Evolutionary conservation across 2,113 vertebrate species (phyloP).

Genomic region (Neotragus moschatus): DNA sequence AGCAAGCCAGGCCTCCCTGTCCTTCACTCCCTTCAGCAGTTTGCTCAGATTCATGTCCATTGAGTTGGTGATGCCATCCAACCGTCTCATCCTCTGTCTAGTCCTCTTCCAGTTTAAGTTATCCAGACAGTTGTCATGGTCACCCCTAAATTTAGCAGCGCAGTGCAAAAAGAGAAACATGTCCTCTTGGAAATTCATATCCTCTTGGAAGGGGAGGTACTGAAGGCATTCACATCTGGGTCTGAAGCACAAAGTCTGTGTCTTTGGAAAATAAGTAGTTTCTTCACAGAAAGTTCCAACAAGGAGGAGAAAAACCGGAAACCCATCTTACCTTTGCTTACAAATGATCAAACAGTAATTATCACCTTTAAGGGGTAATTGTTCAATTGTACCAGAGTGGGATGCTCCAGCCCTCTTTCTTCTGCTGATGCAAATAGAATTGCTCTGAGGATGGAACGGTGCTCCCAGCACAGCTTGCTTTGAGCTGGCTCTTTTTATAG

Average conservation of each 20-base stretch:
- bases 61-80: background rate
- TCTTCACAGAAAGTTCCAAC: slow-evolving; percentile 32
- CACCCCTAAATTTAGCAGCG: background rate
- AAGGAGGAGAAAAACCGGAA: slow-evolving; percentile 17
- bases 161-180: background rate
- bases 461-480: slow-evolving; percentile 35
- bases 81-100: background rate
- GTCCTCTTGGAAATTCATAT: background rate
- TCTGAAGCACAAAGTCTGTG: background rate
- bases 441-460: background rate
- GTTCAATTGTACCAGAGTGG: slow-evolving; percentile 32
- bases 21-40: background rate
- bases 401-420: background rate
- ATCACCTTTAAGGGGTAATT: slow-evolving; percentile 40
- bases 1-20: background rate
- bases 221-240: background rate
- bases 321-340: slow-evolving; percentile 6
- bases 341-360: slow-evolving; percentile 50
- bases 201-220: background rate
- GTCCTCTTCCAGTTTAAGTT: background rate
- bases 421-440: slow-evolving; percentile 48
- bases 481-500: slow-evolving; percentile 44
- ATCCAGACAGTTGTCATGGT: background rate
- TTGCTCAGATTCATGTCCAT: background rate
- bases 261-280: background rate